Evolutionary conservation across 2,888 invertebrate species (phyloP), one percentile per base, ranked within the genome.

Genomic region (Choristoneura rosaceana): DNA sequence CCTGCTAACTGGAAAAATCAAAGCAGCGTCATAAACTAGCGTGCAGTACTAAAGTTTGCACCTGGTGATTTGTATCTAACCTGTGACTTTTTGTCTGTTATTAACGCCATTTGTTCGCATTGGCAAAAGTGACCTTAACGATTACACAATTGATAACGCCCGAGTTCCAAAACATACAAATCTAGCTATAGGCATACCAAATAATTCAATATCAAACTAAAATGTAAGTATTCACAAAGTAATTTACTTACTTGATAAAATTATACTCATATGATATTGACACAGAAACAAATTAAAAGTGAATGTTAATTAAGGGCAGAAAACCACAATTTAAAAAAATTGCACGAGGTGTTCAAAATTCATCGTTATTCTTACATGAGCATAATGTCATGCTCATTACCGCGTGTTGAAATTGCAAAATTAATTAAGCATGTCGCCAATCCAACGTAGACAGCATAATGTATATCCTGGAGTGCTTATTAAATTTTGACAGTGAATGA

Each of bases 401-500:
- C 52, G 9, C 25, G 17, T 25, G 55, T 43, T 55, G 58, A 58
- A 43, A 25, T 58, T 43, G 43, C 55, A 55, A 58, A 66, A 58
- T 66, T n/a, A 66, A 45, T 55, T 33, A n/a, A 66, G 43, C 66
- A 43, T 66, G 43, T 58, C 43, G 25, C 43, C 14, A 43, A 43
- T 52, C 15, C 34, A 17, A 38, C 14, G n/a, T 59, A 50, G 59
- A 60, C 41, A 50, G 50, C 50, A 15, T 59, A 50, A 70, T 59
- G 41, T 58, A 43, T 65, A 65, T 65, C 33, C 70, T 17, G 47
- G 61, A 67, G 62, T 58, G 70, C 50, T 47, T 65, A 66, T 66
- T 66, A 66, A 58, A 62, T 43, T 68, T 71, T 43, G 68, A 33
- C 47, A 55, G 50, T 63, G 25, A 65, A 41, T 71, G 15, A 71